Conservation (phyloP, 35 echinoderm and acorn worm genomes). For the Heliocidaris erythrogramma region DNA sequence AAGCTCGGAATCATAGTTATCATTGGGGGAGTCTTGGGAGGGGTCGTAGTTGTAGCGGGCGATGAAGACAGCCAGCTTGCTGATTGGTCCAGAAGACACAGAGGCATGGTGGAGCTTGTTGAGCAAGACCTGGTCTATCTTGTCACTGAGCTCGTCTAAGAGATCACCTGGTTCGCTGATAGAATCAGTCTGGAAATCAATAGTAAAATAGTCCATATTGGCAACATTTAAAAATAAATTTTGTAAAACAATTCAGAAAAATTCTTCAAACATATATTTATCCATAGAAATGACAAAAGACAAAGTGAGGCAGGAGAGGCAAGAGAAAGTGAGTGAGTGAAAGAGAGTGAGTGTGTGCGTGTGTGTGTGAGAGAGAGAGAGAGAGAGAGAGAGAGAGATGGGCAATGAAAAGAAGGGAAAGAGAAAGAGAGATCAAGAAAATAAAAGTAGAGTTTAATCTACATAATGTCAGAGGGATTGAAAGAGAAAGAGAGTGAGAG, state of each 20-base stretch:
- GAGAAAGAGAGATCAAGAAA: background rate
- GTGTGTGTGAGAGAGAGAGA: too few relatives aligned
- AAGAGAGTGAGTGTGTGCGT: too few relatives aligned
- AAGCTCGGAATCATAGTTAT: conserved; percentile 90
- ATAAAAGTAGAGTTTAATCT: background rate
- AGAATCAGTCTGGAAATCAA: conserved; percentile 65
- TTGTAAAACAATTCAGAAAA: background rate
- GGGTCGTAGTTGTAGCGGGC: conserved; percentile 97
- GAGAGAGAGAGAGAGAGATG: too few relatives aligned
- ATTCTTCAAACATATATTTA: background rate
- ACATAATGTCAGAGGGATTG: too few relatives aligned
- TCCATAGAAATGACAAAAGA: background rate
- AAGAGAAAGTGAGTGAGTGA: too few relatives aligned
- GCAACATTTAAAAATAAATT: background rate
- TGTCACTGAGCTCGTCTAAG: conserved; percentile 87
- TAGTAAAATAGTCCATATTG: background rate
- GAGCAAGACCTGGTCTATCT: conserved; percentile 82
- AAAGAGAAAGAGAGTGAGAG: background rate
- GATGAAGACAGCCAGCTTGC: conserved; percentile 96
- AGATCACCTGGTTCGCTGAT: conserved; percentile 82
- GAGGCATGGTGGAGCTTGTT: conserved; percentile 72
- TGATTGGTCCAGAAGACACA: conserved; percentile 64
- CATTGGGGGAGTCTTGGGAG: conserved; percentile 84
- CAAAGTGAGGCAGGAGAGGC: too few relatives aligned
- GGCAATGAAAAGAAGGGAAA: too few relatives aligned